phyloP scores from a whole-genome alignment of 1,140 invertebrate species.

The Metopolophium dirhodum region DNA sequence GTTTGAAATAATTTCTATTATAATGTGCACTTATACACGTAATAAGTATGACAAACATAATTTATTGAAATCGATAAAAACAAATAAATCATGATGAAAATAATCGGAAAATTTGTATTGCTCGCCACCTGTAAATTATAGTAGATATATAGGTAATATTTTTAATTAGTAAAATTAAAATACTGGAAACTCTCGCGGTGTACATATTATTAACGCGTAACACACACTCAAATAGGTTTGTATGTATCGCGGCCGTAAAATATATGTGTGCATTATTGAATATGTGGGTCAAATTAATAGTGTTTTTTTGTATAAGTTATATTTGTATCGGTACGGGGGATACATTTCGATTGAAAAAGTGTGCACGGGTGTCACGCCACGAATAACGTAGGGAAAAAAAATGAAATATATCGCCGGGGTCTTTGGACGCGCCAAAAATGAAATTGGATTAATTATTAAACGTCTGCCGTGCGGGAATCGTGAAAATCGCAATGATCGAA shows the following conservation, averaged over 20 bases:
- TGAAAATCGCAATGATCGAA: not conserved
- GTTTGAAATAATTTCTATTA: not conserved
- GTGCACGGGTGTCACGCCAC: not conserved
- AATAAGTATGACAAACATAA: not conserved
- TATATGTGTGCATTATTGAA: not conserved
- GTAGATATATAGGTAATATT: not conserved
- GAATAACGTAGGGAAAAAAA: not conserved
- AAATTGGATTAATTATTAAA: not conserved
- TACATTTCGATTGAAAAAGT: not conserved
- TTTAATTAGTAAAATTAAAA: constrained; percentile 24
- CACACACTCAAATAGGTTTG: not conserved
- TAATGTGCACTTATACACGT: not conserved
- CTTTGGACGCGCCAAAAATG: not conserved
- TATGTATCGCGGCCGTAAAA: not conserved
- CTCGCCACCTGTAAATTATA: not conserved
- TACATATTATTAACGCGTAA: not conserved
- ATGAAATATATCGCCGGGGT: not conserved
- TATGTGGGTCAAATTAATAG: not conserved
- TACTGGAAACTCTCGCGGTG: not conserved
- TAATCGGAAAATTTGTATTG: not conserved
- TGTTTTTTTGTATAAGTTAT: not conserved
- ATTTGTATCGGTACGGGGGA: not conserved
- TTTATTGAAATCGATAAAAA: constrained; percentile 1
- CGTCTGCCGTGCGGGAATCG: not conserved
- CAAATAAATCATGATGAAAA: not conserved